Evolutionary conservation across 2,113 vertebrate genomes (phyloP).

Genomic region (Scomber colias): DNA sequence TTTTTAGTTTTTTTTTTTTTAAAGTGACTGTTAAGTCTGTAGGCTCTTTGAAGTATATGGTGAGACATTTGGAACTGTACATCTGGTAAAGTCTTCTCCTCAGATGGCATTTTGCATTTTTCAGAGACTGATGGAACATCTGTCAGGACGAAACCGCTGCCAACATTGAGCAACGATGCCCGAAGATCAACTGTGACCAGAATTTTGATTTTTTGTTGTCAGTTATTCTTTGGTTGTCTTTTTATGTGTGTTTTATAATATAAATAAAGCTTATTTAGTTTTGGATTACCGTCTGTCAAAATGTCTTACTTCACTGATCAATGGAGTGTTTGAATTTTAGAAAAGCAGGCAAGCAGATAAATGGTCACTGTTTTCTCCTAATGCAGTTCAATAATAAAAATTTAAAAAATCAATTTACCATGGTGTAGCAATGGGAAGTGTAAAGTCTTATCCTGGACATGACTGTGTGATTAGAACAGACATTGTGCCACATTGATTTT

Average conservation of each 20-base stretch:
- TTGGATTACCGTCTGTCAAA: no score
- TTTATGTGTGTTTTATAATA: constrained; percentile 10
- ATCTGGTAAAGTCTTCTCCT: background rate
- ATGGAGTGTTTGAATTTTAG: no score
- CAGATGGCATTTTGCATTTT: constrained; percentile 9
- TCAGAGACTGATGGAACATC: constrained; percentile 68
- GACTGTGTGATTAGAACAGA: no score
- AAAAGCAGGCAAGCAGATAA: no score
- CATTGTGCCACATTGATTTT: no score
- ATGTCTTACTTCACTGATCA: no score
- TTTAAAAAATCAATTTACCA: no score
- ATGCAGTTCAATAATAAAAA: no score
- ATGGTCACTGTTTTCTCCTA: no score
- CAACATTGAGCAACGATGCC: constrained; percentile 24
- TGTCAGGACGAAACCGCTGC: constrained; percentile 49
- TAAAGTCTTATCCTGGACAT: no score
- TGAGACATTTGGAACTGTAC: background rate
- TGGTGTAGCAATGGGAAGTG: no score
- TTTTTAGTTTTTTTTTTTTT: background rate
- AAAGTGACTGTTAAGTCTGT: background rate
- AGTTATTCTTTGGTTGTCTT: background rate
- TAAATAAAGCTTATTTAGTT: constrained; percentile 49
- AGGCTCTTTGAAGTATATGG: fast-evolving
- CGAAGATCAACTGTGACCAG: background rate
- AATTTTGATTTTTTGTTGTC: background rate